These are phyloP conservation scores for Unio pictorum DNA, from an alignment of 2,888 invertebrate species.

Conservation along the genomic window DNA sequence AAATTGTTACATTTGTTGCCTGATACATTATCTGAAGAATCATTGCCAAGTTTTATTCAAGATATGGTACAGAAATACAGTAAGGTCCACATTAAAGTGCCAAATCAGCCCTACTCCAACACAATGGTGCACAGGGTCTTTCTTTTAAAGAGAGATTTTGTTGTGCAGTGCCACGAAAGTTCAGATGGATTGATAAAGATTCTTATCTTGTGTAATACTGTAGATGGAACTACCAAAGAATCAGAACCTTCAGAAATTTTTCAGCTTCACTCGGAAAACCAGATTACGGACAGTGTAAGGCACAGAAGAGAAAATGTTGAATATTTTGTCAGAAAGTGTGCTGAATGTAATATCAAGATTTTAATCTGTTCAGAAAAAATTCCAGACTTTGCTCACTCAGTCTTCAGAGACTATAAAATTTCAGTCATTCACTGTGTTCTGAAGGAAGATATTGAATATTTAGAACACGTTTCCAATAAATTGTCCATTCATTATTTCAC, in stretches of 20 bases:
- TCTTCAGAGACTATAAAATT: constrained; percentile 32
- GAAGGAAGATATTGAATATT: constrained; percentile 35
- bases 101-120: constrained; percentile 28
- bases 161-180: constrained; percentile 1
- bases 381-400: constrained; percentile 37
- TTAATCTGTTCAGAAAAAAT: constrained; percentile 40
- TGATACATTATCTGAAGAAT: neutral
- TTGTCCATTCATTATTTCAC: constrained; percentile 9
- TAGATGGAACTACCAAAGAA: constrained; percentile 5
- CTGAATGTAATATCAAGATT: constrained; percentile 12
- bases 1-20: constrained; percentile 11
- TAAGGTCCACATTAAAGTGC: constrained; percentile 32
- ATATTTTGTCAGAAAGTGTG: constrained; percentile 24
- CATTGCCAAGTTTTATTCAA: constrained; percentile 1
- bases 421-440: constrained; percentile 38
- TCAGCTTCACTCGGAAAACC: constrained; percentile 4
- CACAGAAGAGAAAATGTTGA: constrained; percentile 12
- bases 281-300: constrained; percentile 6
- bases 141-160: constrained; percentile 31
- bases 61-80: constrained; percentile 30
- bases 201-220: constrained; percentile 9
- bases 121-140: constrained; percentile 19
- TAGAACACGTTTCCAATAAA: constrained; percentile 21
- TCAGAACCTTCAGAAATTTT: constrained; percentile 12
- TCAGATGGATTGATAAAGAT: neutral